Evolutionary conservation across 2,113 vertebrate species (phyloP), one percentile per base, ranked within the genome.

Genomic region (Engystomops pustulosus): DNA sequence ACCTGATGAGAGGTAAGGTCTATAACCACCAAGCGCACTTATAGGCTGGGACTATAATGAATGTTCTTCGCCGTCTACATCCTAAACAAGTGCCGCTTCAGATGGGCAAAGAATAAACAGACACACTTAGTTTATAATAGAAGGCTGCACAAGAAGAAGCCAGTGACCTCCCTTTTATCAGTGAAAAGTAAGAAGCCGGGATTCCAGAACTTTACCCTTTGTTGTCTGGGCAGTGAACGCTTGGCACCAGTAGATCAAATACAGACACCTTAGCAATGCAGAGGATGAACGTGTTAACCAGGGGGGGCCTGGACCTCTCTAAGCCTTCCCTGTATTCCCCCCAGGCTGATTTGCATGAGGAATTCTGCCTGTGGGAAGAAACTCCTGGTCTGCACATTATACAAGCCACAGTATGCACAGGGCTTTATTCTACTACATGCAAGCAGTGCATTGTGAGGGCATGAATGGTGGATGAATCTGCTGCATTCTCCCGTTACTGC

Each of bases 261-360:
- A 34, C 18, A 68, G 49, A 81, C 70, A 36, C 41, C 47, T 41
- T 51, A 44, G 12, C 9, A 71, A 18, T 18, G 51, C 9, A 30
- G 58, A 38, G 49, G 49, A 30, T 11, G 62, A 85, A 85, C n/a
- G 62, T 20, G 74, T 79, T 85, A 77, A 79, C 30, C 3, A 15
- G 76, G 14, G 51, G n/a, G 55, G 68, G 34, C 34, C 47, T 25
- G 44, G 6, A 32, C 6, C 51, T 71, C 41, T 15, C 81, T 8
- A 71, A 20, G 86, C 65, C 86, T 74, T 65, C 82, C 41, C 69
- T 87, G 82, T 86, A 65, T 85, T 23, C 20, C 0, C n/a, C 0
- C 0, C 27, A 12, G 10, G 86, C 89, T 88, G 87, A 88, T 86
- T 87, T 80, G 36, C 85, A 85, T 89, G 89, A 90, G 87, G 87